phyloP scores from a whole-genome alignment of 2,113 vertebrate genomes.

The chimpanzee (Pan troglodytes) region DNA sequence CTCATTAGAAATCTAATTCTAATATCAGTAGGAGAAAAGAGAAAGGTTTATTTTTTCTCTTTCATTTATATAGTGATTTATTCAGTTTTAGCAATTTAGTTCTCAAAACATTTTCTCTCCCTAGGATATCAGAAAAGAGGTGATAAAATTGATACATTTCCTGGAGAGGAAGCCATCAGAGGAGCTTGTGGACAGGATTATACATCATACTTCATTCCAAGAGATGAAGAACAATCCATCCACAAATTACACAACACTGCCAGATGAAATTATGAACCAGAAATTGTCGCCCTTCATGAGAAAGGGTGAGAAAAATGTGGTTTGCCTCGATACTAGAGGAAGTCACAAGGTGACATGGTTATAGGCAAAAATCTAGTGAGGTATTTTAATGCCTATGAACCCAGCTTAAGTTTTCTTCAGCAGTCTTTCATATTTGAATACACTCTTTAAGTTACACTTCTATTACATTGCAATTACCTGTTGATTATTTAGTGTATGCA shows the following conservation, averaged over 20 bases:
- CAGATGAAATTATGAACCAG: constrained; percentile 58
- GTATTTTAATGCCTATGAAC: not conserved
- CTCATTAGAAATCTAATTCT: not conserved
- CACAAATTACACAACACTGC: constrained; percentile 64
- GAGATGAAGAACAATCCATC: constrained; percentile 79
- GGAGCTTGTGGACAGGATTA: constrained; percentile 73
- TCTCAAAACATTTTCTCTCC: not conserved
- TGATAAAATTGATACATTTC: constrained; percentile 76
- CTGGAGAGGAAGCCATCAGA: constrained; percentile 71
- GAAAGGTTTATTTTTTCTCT: not conserved
- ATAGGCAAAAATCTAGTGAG: not conserved
- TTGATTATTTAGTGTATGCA: not conserved
- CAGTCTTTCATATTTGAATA: not conserved
- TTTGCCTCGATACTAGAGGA: not conserved
- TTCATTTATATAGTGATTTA: not conserved
- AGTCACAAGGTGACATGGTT: not conserved
- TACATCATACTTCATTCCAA: constrained; percentile 75
- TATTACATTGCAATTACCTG: not conserved
- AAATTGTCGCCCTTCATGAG: constrained; percentile 77
- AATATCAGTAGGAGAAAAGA: not conserved
- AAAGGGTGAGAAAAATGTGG: constrained; percentile 68
- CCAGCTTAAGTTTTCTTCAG: not conserved
- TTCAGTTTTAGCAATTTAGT: not conserved
- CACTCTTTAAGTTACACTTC: not conserved
- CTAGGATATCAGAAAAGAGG: constrained; percentile 76